phyloP scores from a whole-genome alignment of 1,140 invertebrate genomes.

The Helicoverpa armigera region DNA sequence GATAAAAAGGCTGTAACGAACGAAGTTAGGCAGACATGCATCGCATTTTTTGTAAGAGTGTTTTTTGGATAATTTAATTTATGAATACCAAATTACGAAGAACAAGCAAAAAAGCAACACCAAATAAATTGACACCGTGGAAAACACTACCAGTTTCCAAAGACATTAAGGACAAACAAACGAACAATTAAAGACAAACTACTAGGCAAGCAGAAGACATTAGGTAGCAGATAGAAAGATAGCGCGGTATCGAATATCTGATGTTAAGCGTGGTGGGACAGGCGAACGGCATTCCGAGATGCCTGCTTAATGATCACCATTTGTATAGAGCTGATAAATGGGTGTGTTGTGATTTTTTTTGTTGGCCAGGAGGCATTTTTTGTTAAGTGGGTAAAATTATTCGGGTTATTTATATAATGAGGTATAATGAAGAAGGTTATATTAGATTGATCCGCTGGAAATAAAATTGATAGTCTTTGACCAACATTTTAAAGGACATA shows the following conservation, averaged over 20 bases:
- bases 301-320: conserved; percentile 68
- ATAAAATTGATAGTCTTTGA: too few relatives aligned
- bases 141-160: conserved; percentile 22
- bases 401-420: neutral
- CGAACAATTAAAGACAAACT: conserved; percentile 34
- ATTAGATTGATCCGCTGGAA: too few relatives aligned
- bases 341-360: neutral
- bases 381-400: neutral
- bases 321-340: conserved; percentile 66
- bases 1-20: too few relatives aligned
- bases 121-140: neutral
- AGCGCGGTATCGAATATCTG: conserved; percentile 77
- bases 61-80: too few relatives aligned
- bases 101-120: too few relatives aligned
- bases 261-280: conserved; percentile 73
- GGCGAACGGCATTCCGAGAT: conserved; percentile 74
- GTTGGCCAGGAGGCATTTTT: neutral
- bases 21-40: too few relatives aligned
- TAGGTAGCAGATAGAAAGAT: conserved; percentile 78
- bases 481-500: too few relatives aligned
- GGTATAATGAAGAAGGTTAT: neutral
- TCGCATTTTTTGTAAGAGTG: too few relatives aligned
- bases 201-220: conserved; percentile 55
- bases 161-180: conserved; percentile 40
- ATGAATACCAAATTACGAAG: too few relatives aligned